Base-by-base conservation (phyloP, 2,113 vertebrate genomes). In the Sylvilagus bachmani region DNA sequence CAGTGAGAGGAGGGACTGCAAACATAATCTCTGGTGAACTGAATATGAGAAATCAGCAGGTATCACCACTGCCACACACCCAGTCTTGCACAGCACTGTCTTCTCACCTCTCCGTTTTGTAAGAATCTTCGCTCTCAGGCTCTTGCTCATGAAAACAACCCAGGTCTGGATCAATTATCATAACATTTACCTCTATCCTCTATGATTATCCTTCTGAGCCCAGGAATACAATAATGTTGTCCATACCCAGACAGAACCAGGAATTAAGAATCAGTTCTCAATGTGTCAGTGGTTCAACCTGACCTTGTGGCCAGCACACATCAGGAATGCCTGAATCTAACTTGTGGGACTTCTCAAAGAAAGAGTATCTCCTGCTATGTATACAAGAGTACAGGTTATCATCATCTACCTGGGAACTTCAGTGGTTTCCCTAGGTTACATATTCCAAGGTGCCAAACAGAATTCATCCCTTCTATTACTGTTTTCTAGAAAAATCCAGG, bases 161-260 rank as follows among this genome's bases (percentile, higher is more conserved):
- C 99, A 98, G 95, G 91, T 99, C 98, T 0, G 98, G 99, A 93
- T 99, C 99, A 71, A 99, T 94, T 64, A 99, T 99, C 95, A 99
- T 92, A 12, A 99, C 98, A 71, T 98, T 98, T 6, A 98, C 98
- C 95, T 98, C 98, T 90, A 99, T 2, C 99, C 98, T 8, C 99
- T 79, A 83, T 0, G 96, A 94, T 44, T 92, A 98, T 73, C 99
- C 99, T 98, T 99, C 99, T 0, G 97, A 84, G 19, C 99, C 99
- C 1, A 98, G 98, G 93, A 99, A 98, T 98, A 99, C 98, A 91
- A 99, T 96, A 36, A 99, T 96, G 49, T 99, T 98, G 89, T 96
- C 98, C 33, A 17, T 44, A 27, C 29, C 71, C 44, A 86, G 3
- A 82, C 3, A 22, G 17, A 77, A 51, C 29, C 91, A 44, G 44